Percentiles rank a stretch among this genome's conserved stretches.
Evolutionary conservation across 2,888 invertebrate species (phyloP).

Genomic region (Conus canariensis): DNA sequence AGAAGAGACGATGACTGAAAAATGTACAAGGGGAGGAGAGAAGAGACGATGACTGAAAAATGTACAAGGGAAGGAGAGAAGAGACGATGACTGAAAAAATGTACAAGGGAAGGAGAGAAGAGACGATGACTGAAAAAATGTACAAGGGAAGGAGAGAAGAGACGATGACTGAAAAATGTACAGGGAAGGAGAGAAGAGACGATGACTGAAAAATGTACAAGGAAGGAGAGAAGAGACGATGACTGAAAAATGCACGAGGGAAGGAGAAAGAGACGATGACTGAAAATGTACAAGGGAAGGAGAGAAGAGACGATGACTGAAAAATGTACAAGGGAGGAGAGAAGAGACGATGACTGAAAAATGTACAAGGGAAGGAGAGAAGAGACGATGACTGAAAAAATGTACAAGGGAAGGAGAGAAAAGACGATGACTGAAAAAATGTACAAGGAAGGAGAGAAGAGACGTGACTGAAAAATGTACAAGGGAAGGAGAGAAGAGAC

Average conservation of each 20-base stretch:
- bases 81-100: background rate
- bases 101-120: too few species aligned
- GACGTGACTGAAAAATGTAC: background rate
- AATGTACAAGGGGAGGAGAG: too few species aligned
- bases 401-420: too few species aligned
- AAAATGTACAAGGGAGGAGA: too few species aligned
- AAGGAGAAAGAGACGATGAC: background rate
- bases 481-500: background rate
- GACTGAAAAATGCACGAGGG: too few species aligned
- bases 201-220: background rate
- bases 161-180: too few species aligned
- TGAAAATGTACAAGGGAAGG: background rate
- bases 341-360: background rate
- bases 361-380: background rate
- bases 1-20: background rate
- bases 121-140: background rate
- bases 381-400: background rate
- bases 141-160: background rate
- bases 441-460: background rate
- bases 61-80: background rate
- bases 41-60: background rate
- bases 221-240: background rate
- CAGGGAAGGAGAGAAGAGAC: too few species aligned
- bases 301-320: background rate
- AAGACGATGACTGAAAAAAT: background rate